Conservation (phyloP, 2,797 vertebrate genomes). For the Fistularia tabacaria region DNA sequence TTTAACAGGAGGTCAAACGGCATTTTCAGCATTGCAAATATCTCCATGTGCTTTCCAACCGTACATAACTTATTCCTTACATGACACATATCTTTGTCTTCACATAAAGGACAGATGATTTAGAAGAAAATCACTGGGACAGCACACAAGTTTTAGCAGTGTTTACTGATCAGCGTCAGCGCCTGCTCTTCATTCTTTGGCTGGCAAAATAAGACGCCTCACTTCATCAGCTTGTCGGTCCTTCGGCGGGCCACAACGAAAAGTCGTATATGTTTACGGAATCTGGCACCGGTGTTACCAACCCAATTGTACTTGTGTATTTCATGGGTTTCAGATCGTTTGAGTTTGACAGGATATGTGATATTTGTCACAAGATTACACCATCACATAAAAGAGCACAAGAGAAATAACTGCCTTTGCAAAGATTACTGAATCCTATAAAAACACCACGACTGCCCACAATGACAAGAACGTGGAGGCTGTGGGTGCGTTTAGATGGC, state of each 20-base stretch:
- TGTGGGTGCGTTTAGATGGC: conserved; percentile 15
- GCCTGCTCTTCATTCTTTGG: conserved; percentile 33
- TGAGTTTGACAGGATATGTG: not conserved
- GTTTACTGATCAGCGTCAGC: conserved; percentile 44
- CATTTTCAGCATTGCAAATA: conserved; percentile 54
- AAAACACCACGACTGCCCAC: too few species aligned
- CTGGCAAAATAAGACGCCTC: conserved; percentile 28
- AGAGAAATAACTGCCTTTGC: conserved; percentile 1
- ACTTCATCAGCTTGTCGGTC: conserved; percentile 47
- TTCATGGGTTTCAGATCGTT: not conserved
- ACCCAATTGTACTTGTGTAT: conserved; percentile 5
- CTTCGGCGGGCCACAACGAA: conserved; percentile 25
- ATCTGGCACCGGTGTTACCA: conserved; percentile 2
- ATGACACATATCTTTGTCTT: conserved; percentile 65
- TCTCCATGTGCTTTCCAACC: conserved; percentile 43
- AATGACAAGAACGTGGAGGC: too few species aligned
- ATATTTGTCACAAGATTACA: conserved; percentile 17
- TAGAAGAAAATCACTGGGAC: conserved; percentile 33
- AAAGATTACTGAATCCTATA: too few species aligned
- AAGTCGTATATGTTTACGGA: conserved; percentile 16
- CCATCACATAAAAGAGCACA: not conserved
- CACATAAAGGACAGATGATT: conserved; percentile 55
- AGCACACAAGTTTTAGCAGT: conserved; percentile 45
- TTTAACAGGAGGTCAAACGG: conserved; percentile 46
- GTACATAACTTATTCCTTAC: conserved; percentile 34